Base-by-base conservation (phyloP, 2,888 invertebrate species). In the Leptopterna dolabrata region DNA sequence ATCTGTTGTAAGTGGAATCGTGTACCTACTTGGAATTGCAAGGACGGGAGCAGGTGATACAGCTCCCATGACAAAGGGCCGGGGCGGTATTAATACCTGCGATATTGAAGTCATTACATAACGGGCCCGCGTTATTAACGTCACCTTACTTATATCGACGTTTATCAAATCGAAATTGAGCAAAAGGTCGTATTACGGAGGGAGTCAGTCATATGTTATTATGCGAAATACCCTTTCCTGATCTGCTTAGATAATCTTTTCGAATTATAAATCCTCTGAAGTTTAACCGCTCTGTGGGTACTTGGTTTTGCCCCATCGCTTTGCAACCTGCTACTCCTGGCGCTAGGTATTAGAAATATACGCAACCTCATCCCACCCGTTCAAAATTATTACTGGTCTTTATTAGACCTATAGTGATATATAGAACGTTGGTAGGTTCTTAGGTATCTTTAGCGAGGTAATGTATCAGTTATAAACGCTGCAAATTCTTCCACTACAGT, bases 111-210 rank as follows among this genome's bases (percentile, higher is more conserved):
- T 24, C 63, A 63, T 13, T 47, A 3, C 47, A 36, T 36, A 4
- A 36, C 36, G 36, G 24, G 16, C 9, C 63, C 63, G 27, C 63
- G 24, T 63, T 63, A 63, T 63, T 63, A 63, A 27, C 63, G 24
- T 27, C 24, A 19, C 63, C 63, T 63, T 63, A 63, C 63, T 63
- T 63, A 63, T 63, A 63, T 24, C 63, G 63, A 24, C 63, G 24
- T 63, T 63, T 63, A 63, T 63, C 63, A 63, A 63, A 63, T 63
- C 63, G 19, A 63, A 63, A 63, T 63, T 63, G 63, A 63, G 63
- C 63, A 63, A 63, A 19, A 24, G 63, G 63, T 24, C 63, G 63
- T 63, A 11, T 63, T 27, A 47, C 63, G 63, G 24, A 9, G 24
- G 51, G 24, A 63, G 24, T n/a, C 63, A 63, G 24, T n/a, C 63